Conservation (phyloP, 2,113 vertebrate genomes). For the Isurus oxyrinchus region DNA sequence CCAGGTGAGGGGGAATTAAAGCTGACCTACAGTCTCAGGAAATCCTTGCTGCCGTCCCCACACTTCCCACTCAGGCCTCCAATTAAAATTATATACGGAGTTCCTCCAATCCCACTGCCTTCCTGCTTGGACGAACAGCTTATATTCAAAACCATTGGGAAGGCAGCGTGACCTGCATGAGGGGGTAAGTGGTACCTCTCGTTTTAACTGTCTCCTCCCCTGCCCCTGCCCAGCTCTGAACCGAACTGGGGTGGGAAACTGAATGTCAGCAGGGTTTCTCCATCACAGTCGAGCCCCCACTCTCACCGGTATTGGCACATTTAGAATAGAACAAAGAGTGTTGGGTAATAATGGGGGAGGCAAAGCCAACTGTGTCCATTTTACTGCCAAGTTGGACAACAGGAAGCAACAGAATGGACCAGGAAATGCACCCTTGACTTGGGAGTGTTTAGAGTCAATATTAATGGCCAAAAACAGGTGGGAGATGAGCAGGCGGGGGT, state of each 20-base stretch:
- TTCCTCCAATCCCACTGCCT: neutral
- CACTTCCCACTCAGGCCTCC: neutral
- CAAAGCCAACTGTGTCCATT: neutral
- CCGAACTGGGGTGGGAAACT: neutral
- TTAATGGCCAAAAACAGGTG: neutral
- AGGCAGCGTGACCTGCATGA: neutral
- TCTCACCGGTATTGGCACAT: neutral
- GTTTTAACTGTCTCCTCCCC: neutral
- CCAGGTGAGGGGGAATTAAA: neutral
- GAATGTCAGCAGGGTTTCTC: neutral
- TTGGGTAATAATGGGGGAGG: neutral
- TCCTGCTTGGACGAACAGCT: neutral
- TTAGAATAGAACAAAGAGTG: neutral
- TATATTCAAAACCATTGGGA: neutral
- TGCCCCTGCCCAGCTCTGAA: neutral
- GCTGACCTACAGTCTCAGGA: neutral
- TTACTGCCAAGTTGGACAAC: neutral
- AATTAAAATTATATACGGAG: neutral
- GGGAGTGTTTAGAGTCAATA: neutral
- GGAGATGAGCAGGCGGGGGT: neutral
- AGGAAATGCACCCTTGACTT: neutral
- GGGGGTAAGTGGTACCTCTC: neutral
- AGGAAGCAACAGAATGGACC: neutral
- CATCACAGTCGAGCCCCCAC: neutral
- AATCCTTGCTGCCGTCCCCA: neutral